phyloP scores from a whole-genome alignment of 2,797 vertebrate species.

The Potorous gilbertii region DNA sequence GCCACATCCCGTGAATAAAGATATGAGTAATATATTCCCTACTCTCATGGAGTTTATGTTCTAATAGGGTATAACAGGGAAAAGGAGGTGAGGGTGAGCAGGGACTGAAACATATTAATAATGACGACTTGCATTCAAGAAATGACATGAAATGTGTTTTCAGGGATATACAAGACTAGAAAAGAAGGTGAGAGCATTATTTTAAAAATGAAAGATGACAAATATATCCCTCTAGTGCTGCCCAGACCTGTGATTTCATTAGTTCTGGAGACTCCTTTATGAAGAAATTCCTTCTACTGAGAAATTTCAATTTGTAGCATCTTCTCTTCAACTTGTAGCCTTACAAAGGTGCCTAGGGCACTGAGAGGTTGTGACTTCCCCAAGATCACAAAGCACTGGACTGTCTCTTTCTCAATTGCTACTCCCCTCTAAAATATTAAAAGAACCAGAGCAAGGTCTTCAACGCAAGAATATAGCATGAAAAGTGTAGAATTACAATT shows the following conservation, averaged over 20 bases:
- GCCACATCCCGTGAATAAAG: not conserved
- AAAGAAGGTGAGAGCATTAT: not conserved
- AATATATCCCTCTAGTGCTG: not conserved
- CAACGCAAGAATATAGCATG: not conserved
- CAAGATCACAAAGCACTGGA: not conserved
- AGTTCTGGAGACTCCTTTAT: not conserved
- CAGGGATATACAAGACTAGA: not conserved
- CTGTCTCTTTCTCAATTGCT: not conserved
- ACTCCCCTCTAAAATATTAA: not conserved
- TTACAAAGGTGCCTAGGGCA: not conserved
- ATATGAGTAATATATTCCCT: not conserved
- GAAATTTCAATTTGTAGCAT: no score
- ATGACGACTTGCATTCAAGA: not conserved
- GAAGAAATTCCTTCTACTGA: not conserved
- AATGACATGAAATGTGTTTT: not conserved
- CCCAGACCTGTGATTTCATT: not conserved
- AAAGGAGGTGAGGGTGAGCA: not conserved
- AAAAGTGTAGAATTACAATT: not conserved
- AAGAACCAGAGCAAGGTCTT: not conserved
- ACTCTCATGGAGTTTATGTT: not conserved
- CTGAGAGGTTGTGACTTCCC: not conserved
- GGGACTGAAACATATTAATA: not conserved
- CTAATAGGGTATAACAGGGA: not conserved
- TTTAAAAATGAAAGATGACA: not conserved
- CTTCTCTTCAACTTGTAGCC: not conserved